These are phyloP conservation scores for Erythrolamprus reginae DNA, from an alignment of 2,113 vertebrate genomes.

Conservation along the genomic window DNA sequence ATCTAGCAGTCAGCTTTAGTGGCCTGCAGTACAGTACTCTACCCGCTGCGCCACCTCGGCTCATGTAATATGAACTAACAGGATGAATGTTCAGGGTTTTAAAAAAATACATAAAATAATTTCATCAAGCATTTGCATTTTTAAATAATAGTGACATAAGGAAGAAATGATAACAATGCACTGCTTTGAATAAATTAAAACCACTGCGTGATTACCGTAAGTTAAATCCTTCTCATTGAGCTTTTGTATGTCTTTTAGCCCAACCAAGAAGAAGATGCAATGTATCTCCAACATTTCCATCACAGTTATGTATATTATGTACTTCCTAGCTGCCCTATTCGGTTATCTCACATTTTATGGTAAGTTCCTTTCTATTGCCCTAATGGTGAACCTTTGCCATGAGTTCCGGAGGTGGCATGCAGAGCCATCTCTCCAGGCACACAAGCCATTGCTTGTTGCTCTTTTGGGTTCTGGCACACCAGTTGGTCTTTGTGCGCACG, in stretches of 20 bases:
- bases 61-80: background rate
- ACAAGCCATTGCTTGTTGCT: no score
- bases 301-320: constrained; percentile 92
- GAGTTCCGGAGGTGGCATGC: no score
- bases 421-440: no score
- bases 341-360: constrained; percentile 97
- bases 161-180: background rate
- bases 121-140: background rate
- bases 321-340: constrained; percentile 95
- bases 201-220: background rate
- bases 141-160: background rate
- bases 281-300: constrained; percentile 94
- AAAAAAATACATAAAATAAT: background rate
- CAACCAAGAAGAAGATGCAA: constrained; percentile 90
- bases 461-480: no score
- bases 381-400: no score
- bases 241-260: constrained; percentile 65
- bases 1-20: no score
- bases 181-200: background rate
- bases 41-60: no score
- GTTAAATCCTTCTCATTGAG: background rate
- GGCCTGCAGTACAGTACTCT: no score
- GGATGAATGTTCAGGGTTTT: background rate
- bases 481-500: no score
- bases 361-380: constrained; percentile 55